Percentiles rank a stretch among this genome's conserved stretches.
phyloP scores from a whole-genome alignment of 1,140 invertebrate genomes.

The Saccostrea echinata region DNA sequence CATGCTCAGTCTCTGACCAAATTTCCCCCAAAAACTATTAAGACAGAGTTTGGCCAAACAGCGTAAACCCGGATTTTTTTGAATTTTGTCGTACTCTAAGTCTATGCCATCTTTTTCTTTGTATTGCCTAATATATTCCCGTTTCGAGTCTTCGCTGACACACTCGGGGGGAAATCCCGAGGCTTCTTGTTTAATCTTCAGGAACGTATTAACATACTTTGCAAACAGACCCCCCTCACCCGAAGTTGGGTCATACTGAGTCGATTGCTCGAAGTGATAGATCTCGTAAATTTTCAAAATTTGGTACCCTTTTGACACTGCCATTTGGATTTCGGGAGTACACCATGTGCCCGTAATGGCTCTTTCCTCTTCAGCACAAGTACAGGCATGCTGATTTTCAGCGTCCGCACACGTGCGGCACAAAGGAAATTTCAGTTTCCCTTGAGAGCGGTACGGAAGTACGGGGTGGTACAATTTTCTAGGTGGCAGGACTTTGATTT shows the following conservation, averaged over 20 bases:
- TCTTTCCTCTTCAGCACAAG: conserved; percentile 60
- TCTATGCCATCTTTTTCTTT: conserved; percentile 74
- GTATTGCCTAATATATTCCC: conserved; percentile 77
- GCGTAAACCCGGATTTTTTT: conserved; percentile 71
- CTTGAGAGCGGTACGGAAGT: conserved; percentile 46
- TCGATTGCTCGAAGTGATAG: conserved; percentile 66
- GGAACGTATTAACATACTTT: conserved; percentile 63
- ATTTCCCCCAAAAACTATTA: conserved; percentile 70
- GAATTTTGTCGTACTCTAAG: conserved; percentile 75
- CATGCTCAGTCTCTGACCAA: conserved; percentile 57
- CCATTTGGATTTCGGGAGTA: conserved; percentile 76
- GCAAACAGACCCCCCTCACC: conserved; percentile 55
- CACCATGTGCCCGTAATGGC: conserved; percentile 77
- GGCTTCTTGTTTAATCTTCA: conserved; percentile 66
- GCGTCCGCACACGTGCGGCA: conserved; percentile 52
- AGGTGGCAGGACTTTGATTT: conserved; percentile 45
- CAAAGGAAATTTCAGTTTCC: conserved; percentile 54
- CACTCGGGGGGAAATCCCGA: conserved; percentile 44
- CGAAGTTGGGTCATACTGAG: neutral
- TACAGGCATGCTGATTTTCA: conserved; percentile 41
- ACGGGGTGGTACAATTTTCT: conserved; percentile 50
- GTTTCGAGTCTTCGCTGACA: conserved; percentile 50
- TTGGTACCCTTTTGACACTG: conserved; percentile 74
- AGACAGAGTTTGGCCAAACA: conserved; percentile 64
- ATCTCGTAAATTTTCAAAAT: conserved; percentile 77